Percentiles rank a stretch among this genome's conserved stretches.
Evolutionary conservation across 2,797 vertebrate genomes (phyloP).

Genomic region (Bradypodion pumilum): DNA sequence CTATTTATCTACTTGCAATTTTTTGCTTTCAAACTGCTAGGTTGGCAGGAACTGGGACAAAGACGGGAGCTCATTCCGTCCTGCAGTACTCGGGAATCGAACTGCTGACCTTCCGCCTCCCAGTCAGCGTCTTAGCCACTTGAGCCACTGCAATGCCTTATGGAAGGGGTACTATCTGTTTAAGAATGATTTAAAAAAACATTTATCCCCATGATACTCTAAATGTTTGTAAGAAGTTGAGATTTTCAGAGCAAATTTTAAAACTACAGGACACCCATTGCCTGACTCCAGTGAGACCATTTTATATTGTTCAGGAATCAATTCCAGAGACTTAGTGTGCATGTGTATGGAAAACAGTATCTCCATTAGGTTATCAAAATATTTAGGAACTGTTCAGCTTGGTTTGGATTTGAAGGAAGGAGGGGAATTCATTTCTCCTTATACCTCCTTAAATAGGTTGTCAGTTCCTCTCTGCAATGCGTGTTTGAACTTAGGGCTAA

Average conservation of each 20-base stretch:
- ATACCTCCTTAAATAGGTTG: constrained; percentile 23
- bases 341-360: too few relatives aligned
- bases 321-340: too few relatives aligned
- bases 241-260: not conserved
- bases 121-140: too few relatives aligned
- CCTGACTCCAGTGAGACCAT: not conserved
- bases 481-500: too few relatives aligned
- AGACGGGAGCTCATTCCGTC: too few relatives aligned
- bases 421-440: constrained; percentile 36
- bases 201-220: not conserved
- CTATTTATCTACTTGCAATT: too few relatives aligned
- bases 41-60: too few relatives aligned
- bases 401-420: constrained; percentile 19
- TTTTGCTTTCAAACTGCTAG: too few relatives aligned
- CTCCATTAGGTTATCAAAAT: not conserved
- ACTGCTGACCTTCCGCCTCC: too few relatives aligned
- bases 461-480: constrained; percentile 24
- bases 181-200: not conserved
- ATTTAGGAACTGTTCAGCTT: not conserved
- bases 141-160: too few relatives aligned
- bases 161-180: not conserved
- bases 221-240: not conserved
- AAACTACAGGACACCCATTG: not conserved
- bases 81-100: too few relatives aligned
- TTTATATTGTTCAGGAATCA: not conserved